phyloP scores from a whole-genome alignment of 2,113 vertebrate species.

The Lasiurus borealis region DNA sequence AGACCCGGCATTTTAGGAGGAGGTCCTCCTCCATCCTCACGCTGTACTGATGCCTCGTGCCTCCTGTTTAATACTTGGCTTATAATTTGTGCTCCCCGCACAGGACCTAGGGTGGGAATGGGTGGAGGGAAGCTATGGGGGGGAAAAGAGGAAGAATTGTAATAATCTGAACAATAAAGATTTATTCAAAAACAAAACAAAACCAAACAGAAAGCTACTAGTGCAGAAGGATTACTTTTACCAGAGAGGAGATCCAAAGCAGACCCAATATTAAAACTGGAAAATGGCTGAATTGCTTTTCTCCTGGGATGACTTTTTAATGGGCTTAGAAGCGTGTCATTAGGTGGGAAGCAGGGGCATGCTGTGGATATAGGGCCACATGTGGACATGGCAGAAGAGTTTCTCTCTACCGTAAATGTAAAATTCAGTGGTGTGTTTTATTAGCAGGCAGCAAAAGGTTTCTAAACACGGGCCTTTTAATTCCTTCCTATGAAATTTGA shows the following conservation, averaged over 20 bases:
- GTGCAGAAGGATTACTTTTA: conserved; percentile 27
- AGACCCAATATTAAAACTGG: conserved; percentile 42
- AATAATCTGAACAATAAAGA: too few species aligned
- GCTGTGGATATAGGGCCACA: background rate
- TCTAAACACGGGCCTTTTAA: conserved; percentile 11
- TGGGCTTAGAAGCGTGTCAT: conserved; percentile 25
- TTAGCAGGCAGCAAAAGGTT: conserved; percentile 15
- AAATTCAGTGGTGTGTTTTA: conserved; percentile 42
- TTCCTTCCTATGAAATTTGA: conserved; percentile 21
- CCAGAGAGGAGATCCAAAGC: background rate
- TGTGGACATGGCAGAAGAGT: background rate
- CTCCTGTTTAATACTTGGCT: background rate
- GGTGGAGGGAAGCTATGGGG: too few species aligned
- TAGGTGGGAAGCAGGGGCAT: background rate
- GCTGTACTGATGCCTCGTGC: background rate
- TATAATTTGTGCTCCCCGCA: background rate
- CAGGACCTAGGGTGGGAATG: background rate
- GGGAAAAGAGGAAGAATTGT: too few species aligned
- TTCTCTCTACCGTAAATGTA: background rate
- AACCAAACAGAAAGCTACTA: background rate
- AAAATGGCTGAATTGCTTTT: conserved; percentile 31
- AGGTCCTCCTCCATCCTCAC: background rate
- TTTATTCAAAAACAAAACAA: too few species aligned
- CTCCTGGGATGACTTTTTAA: background rate
- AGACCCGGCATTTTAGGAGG: background rate